Conservation (phyloP, 1,140 invertebrate species). For the Eciton burchellii region DNA sequence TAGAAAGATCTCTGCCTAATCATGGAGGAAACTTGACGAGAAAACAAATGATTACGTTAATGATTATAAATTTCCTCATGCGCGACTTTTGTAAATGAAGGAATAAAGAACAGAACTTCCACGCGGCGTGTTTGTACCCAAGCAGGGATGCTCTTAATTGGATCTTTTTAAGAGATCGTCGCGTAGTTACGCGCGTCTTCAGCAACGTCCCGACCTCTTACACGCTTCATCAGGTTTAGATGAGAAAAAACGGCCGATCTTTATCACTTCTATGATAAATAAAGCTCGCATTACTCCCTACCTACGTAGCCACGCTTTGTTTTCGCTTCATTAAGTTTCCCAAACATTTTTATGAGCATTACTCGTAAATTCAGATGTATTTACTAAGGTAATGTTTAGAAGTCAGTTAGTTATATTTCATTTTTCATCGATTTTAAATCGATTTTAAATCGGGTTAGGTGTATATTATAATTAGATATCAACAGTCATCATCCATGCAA, state of each 20-base stretch:
- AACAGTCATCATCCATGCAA: no score
- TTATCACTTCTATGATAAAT: slow-evolving; percentile 22
- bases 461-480: background rate
- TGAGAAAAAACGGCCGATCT: background rate
- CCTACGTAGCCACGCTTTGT: background rate
- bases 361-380: background rate
- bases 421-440: background rate
- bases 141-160: slow-evolving; percentile 72
- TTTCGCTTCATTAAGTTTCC: slow-evolving; percentile 14
- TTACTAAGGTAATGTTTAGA: slow-evolving; percentile 9
- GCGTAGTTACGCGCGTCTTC: background rate
- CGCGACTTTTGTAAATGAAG: slow-evolving; percentile 16
- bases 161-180: slow-evolving; percentile 50
- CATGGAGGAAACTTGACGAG: no score
- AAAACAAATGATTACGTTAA: background rate
- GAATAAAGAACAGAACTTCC: slow-evolving; percentile 26
- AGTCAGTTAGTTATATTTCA: background rate
- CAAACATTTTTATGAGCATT: slow-evolving; percentile 8
- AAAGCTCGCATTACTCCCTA: slow-evolving; percentile 24
- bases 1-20: no score
- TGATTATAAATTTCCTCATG: slow-evolving; percentile 34
- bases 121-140: background rate
- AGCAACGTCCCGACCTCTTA: background rate
- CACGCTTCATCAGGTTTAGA: background rate
- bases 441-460: background rate